A percentile compares a stretch with the other conserved stretches of the same genome.
phyloP scores from a whole-genome alignment of 2,888 invertebrate genomes.

The Anodontia alba region DNA sequence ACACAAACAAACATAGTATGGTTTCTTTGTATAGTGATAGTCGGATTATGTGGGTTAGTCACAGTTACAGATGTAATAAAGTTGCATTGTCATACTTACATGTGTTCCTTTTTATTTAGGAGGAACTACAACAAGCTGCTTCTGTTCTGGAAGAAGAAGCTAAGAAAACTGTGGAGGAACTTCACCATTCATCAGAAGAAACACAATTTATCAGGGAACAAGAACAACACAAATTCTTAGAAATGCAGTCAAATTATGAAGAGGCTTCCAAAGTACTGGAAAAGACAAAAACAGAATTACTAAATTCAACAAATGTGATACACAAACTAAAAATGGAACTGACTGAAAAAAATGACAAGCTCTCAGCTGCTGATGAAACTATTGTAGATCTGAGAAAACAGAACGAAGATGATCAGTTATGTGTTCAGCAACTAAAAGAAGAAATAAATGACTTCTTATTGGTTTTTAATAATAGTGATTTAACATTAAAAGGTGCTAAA shows the following conservation, averaged over 20 bases:
- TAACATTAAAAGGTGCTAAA: conserved; percentile 13
- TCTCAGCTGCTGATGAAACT: background rate
- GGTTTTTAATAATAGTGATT: background rate
- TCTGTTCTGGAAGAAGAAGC: conserved; percentile 1
- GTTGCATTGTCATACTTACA: background rate
- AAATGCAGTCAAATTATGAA: background rate
- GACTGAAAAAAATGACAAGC: conserved; percentile 27
- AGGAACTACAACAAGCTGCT: conserved; percentile 2
- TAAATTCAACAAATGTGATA: background rate
- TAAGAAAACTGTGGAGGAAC: background rate
- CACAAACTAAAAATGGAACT: background rate
- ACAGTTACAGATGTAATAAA: too few species aligned
- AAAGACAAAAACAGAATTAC: background rate
- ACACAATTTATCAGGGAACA: background rate
- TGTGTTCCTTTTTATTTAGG: background rate
- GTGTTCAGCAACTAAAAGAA: conserved; percentile 15
- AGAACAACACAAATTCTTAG: background rate
- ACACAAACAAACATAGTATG: too few species aligned
- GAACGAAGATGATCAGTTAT: conserved; percentile 25
- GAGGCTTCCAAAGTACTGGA: background rate
- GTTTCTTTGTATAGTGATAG: too few species aligned
- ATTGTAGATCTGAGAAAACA: conserved; percentile 29
- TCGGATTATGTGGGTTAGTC: too few species aligned
- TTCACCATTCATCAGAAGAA: conserved; percentile 2
- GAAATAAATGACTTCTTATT: conserved; percentile 24